These are phyloP conservation scores for Orthonyx spaldingii DNA, from an alignment of 2,113 vertebrate genomes.

Conservation along the genomic window DNA sequence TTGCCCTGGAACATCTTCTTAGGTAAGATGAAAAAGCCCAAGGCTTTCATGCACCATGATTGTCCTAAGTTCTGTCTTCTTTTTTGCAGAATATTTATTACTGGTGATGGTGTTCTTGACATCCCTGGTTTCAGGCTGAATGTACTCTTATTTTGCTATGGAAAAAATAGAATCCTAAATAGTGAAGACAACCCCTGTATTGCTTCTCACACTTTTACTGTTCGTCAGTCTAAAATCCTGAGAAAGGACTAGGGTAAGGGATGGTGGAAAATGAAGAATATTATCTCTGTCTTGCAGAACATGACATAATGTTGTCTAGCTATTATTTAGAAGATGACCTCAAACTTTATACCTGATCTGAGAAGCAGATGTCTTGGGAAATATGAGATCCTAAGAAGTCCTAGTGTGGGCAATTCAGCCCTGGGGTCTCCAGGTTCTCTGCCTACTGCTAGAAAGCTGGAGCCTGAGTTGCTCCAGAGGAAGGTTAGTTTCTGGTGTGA, in stretches of 20 bases:
- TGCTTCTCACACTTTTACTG: not conserved
- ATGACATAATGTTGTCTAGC: not conserved
- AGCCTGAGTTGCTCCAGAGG: not conserved
- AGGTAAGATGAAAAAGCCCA: not conserved
- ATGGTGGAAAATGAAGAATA: not conserved
- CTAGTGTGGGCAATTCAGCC: not conserved
- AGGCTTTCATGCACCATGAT: not conserved
- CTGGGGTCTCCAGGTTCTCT: not conserved
- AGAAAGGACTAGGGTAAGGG: not conserved
- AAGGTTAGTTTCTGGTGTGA: not conserved
- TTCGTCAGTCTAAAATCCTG: not conserved
- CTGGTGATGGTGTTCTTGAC: not conserved
- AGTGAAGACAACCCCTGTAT: not conserved
- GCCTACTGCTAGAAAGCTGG: not conserved
- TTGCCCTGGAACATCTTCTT: not conserved
- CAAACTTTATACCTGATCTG: not conserved
- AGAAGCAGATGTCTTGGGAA: not conserved
- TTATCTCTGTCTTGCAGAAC: not conserved
- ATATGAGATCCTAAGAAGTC: not conserved
- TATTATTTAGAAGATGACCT: not conserved
- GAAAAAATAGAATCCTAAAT: not conserved
- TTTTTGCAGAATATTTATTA: not conserved
- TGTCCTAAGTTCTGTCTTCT: not conserved
- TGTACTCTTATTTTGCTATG: not conserved
- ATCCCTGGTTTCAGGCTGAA: not conserved